These are phyloP conservation scores for Coelinius sp. DNA, from an alignment of 2,888 invertebrate genomes.

Conservation along the genomic window DNA sequence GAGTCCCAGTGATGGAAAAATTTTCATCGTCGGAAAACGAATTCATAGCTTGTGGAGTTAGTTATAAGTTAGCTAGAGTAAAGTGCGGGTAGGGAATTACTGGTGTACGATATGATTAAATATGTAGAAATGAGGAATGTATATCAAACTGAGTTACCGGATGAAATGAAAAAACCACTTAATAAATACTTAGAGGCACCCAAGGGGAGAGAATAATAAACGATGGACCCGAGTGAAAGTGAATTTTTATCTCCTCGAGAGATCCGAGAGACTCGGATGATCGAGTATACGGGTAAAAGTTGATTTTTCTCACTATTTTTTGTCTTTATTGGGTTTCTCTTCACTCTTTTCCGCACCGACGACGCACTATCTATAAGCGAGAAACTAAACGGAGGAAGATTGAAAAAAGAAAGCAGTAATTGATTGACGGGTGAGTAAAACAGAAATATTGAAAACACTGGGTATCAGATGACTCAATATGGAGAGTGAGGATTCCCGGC, in stretches of 20 bases:
- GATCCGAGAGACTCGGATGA: neutral
- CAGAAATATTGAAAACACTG: neutral
- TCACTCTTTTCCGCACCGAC: too few relatives aligned
- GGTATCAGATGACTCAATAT: neutral
- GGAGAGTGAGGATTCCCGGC: too few relatives aligned
- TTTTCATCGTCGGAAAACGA: too few relatives aligned
- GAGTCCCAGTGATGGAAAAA: too few relatives aligned
- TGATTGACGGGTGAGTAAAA: neutral
- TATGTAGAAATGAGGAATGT: neutral
- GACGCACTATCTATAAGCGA: neutral
- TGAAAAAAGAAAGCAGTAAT: neutral
- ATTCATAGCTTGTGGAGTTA: too few relatives aligned
- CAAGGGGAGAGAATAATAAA: neutral
- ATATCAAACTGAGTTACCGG: neutral
- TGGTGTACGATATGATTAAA: too few relatives aligned
- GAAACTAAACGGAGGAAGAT: neutral
- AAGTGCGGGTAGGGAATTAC: too few relatives aligned
- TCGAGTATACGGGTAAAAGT: neutral
- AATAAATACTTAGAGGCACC: neutral
- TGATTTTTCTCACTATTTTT: neutral
- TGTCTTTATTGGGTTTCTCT: too few relatives aligned
- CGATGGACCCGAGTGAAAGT: neutral
- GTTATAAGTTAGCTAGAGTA: too few relatives aligned
- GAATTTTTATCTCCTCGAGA: neutral
- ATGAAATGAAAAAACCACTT: neutral